phyloP scores from a whole-genome alignment of 2,113 vertebrate genomes.

The Gymnocephalus cernua region DNA sequence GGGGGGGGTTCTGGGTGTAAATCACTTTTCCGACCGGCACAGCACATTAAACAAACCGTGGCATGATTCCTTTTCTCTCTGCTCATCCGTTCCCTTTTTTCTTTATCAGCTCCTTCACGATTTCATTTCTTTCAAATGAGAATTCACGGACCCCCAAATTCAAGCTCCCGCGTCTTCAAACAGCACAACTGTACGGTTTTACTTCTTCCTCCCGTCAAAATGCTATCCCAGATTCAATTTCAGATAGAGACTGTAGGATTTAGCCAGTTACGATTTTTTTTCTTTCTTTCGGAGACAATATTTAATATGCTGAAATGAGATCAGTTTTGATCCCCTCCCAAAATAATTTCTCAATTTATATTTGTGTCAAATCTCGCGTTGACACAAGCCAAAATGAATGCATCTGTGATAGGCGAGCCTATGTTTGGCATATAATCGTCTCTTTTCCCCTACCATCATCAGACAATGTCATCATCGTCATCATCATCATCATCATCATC shows the following conservation, averaged over 20 bases:
- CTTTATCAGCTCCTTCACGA: constrained; percentile 97
- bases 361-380: constrained; percentile 60
- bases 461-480: constrained; percentile 13
- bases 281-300: constrained; percentile 72
- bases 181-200: constrained; percentile 90
- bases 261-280: constrained; percentile 87
- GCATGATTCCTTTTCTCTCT: constrained; percentile 90
- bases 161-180: constrained; percentile 90
- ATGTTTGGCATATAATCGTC: not conserved
- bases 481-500: constrained; percentile 31
- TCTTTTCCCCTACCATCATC: constrained; percentile 2
- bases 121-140: constrained; percentile 96
- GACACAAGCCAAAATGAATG: constrained; percentile 28
- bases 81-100: constrained; percentile 84
- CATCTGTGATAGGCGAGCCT: constrained; percentile 34
- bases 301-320: constrained; percentile 77
- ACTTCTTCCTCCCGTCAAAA: constrained; percentile 90
- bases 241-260: constrained; percentile 92
- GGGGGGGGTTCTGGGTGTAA: constrained; percentile 92
- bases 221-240: constrained; percentile 99
- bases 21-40: constrained; percentile 93
- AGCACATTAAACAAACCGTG: constrained; percentile 91
- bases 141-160: constrained; percentile 95
- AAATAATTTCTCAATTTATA: constrained; percentile 50
- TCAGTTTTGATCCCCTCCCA: constrained; percentile 51